These are phyloP conservation scores for Synanthedon andrenaeformis DNA, from an alignment of 2,888 invertebrate genomes.

Conservation along the genomic window DNA sequence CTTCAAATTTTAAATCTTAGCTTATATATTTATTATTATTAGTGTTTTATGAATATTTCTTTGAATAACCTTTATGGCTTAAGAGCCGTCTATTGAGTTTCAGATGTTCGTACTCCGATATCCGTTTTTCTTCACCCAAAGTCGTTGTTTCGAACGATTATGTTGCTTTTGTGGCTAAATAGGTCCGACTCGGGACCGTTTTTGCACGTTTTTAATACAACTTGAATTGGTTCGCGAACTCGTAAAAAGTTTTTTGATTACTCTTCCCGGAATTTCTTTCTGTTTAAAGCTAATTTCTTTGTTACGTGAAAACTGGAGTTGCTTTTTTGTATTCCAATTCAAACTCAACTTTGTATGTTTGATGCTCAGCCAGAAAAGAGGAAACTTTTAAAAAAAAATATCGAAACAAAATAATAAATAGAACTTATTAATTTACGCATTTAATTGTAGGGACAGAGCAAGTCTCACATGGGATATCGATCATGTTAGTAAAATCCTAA, in stretches of 20 bases:
- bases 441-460: no score
- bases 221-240: slow-evolving; percentile 7
- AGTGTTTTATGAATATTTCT: no score
- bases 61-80: no score
- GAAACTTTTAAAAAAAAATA: no score
- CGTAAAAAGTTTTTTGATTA: slow-evolving; percentile 13
- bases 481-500: no score
- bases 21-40: no score
- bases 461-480: no score
- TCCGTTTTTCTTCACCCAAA: not conserved
- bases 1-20: no score
- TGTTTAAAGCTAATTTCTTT: not conserved
- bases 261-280: not conserved
- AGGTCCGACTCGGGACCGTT: slow-evolving; percentile 8
- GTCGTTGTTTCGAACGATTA: not conserved
- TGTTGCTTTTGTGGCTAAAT: slow-evolving; percentile 10
- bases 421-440: no score
- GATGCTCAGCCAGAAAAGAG: no score
- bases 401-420: no score
- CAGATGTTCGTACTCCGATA: not conserved
- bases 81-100: not conserved
- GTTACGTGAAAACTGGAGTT: not conserved
- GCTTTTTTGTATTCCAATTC: not conserved
- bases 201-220: slow-evolving; percentile 10
- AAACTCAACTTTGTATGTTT: no score